Evolutionary conservation across 2,888 invertebrate genomes (phyloP).

Genomic region (Protophormia terraenovae): DNA sequence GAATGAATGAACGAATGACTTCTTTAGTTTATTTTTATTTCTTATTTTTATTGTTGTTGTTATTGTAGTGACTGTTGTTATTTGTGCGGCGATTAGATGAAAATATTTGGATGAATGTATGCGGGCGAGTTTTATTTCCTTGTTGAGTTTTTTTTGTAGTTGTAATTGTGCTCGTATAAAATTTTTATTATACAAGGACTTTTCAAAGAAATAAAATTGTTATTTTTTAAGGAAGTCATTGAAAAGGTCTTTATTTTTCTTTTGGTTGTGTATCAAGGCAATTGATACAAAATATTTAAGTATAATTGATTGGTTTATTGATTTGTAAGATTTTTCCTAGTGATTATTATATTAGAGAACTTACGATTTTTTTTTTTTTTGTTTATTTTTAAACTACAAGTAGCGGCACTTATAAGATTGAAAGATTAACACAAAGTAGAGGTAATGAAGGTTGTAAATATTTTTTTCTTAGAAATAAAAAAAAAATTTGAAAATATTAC

Average conservation of each 20-base stretch:
- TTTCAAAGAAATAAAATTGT: not conserved
- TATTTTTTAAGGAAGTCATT: not conserved
- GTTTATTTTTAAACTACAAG: not conserved
- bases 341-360: not conserved
- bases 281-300: slow-evolving; percentile 15
- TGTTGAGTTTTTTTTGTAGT: not conserved
- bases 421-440: too few species aligned
- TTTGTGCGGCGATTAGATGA: not conserved
- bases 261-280: not conserved
- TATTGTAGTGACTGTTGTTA: too few species aligned
- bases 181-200: slow-evolving; percentile 6
- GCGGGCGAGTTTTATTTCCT: not conserved
- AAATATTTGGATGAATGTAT: not conserved
- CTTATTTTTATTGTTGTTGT: not conserved
- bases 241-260: slow-evolving; percentile 11
- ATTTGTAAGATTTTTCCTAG: not conserved
- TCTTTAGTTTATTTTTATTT: not conserved
- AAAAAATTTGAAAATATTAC: too few species aligned
- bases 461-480: too few species aligned
- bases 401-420: too few species aligned
- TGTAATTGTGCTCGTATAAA: not conserved
- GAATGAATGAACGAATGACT: not conserved
- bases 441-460: too few species aligned
- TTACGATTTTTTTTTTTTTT: not conserved
- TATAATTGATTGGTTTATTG: slow-evolving; percentile 24